These are phyloP conservation scores for Excalfactoria chinensis DNA, from an alignment of 2,113 vertebrate genomes.

Conservation along the genomic window DNA sequence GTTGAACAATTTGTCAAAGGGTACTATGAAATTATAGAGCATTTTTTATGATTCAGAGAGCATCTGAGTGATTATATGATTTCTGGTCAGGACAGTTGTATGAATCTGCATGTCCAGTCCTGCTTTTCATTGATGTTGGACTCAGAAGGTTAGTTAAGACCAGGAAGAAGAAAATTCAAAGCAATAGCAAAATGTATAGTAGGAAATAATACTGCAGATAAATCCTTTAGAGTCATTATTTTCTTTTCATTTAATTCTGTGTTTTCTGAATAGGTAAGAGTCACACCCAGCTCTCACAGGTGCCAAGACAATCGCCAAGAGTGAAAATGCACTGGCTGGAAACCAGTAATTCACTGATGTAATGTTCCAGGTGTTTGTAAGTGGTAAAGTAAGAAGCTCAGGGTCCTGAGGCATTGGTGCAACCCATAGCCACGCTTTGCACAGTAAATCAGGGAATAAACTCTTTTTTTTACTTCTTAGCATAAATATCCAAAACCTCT, in stretches of 20 bases:
- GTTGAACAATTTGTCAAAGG: not conserved
- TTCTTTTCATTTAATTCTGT: not conserved
- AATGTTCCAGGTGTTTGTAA: not conserved
- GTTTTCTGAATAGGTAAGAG: not conserved
- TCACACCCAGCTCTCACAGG: not conserved
- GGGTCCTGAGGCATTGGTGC: not conserved
- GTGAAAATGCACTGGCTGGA: not conserved
- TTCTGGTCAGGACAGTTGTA: not conserved
- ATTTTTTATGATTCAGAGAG: not conserved
- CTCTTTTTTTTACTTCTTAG: not conserved
- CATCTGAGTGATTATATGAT: not conserved
- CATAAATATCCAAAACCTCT: not conserved
- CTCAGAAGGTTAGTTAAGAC: not conserved
- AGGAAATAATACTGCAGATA: not conserved
- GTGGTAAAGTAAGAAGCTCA: not conserved
- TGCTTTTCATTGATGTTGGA: not conserved
- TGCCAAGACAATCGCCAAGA: not conserved
- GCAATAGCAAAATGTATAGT: not conserved
- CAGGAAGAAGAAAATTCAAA: not conserved
- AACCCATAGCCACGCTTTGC: not conserved
- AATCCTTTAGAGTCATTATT: not conserved
- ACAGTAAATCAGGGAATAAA: not conserved
- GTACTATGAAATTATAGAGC: not conserved
- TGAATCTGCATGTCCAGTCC: rapidly evolving
- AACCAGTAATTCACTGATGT: not conserved